Base-by-base conservation (phyloP, 2,888 invertebrate species). In the Hypsopygia costalis region DNA sequence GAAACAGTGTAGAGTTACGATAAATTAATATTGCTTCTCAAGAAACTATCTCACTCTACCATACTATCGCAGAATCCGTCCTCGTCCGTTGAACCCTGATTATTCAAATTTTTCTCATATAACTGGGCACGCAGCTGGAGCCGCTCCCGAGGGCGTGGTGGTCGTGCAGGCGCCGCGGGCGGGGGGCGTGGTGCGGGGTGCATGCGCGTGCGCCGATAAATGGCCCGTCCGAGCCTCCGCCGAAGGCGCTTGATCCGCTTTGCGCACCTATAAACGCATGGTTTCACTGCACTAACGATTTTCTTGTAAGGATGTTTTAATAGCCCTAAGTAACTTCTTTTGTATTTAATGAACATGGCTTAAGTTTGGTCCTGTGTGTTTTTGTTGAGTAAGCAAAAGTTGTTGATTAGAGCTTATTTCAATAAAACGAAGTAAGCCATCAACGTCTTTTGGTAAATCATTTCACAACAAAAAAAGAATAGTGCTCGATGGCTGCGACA, bases 61-160 rank as follows among this genome's bases (percentile, higher is more conserved):
- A 34, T 38, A 39, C 32, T 30, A 36, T 43, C 37, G 27, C 11
- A 25, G 37, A 37, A 21, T 37, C 20, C 12, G 25, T 32, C 36
- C 21, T 30, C 21, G 39, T 6, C 27, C 28, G n/a, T 33, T 31
- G 31, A 9, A 30, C 30, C 9, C 33, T 28, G 33, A 25, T 33
- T 28, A 33, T 33, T 33, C 28, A 37, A 34, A 37, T 38, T 30
- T 31, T 38, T 41, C 32, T 36, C 33, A 33, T 32, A 39, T 33
- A 31, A 33, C 27, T 21, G 39, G 16, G 33, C 27, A 27, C 21
- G 16, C 16, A 16, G 43, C 56, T 52, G 41, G 69, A 51, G 74
- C 59, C 73, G 65, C 56, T 65, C 66, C 77, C 68, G 71, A 41
- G 70, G 82, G 82, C 81, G 82, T 76, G 79, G 72, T 68, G 60